phyloP scores from a whole-genome alignment of 2,888 invertebrate genomes.

The Atethmia centrago region DNA sequence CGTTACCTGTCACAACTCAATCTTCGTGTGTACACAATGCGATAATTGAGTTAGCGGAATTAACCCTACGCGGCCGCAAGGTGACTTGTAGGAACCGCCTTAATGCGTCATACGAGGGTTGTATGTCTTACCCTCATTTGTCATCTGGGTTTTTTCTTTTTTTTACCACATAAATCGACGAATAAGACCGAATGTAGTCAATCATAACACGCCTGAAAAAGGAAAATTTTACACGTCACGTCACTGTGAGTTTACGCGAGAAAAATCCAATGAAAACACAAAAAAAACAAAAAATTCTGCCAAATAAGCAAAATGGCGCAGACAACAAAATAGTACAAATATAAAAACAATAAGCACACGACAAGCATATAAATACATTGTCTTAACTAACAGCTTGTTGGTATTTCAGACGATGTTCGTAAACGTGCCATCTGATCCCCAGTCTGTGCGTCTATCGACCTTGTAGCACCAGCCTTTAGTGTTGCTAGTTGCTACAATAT shows the following conservation, averaged over 20 bases:
- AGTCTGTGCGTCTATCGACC: constrained; percentile 54
- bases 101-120: constrained; percentile 15
- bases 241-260: constrained; percentile 1
- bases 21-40: constrained; percentile 70
- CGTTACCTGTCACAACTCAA: constrained; percentile 74
- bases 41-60: constrained; percentile 74
- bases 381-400: constrained; percentile 63
- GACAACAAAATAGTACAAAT: constrained; percentile 41
- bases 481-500: constrained; percentile 44
- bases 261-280: constrained; percentile 20
- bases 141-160: constrained; percentile 11
- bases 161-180: too few relatives aligned
- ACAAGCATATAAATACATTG: constrained; percentile 61
- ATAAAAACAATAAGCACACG: constrained; percentile 58
- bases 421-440: constrained; percentile 62
- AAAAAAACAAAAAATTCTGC: constrained; percentile 15
- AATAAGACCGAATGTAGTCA: neutral
- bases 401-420: constrained; percentile 63
- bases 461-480: constrained; percentile 44
- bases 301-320: constrained; percentile 32
- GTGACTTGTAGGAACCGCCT: constrained; percentile 38
- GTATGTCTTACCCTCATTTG: constrained; percentile 21
- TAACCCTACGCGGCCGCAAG: constrained; percentile 51
- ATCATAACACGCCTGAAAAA: neutral
- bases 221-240: neutral